These are phyloP conservation scores for Cremastinae sp. DNA, from an alignment of 2,888 invertebrate genomes.

Conservation along the genomic window DNA sequence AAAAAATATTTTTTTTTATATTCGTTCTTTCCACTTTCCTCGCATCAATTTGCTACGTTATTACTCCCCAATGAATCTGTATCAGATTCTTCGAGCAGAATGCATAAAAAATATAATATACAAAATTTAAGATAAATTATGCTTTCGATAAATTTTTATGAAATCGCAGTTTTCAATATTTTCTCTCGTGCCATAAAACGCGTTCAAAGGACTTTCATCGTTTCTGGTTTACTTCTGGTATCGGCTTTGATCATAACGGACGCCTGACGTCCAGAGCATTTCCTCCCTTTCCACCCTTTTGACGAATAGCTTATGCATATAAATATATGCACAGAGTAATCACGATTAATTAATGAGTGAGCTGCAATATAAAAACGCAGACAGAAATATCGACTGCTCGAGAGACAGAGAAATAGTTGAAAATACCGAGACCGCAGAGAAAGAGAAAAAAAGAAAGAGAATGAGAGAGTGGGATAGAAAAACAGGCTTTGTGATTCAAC, in stretches of 20 bases:
- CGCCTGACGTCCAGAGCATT: slow-evolving; percentile 63
- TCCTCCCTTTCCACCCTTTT: slow-evolving; percentile 32
- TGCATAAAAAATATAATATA: too few species aligned
- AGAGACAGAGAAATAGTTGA: slow-evolving; percentile 19
- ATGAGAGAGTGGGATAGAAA: slow-evolving; percentile 19
- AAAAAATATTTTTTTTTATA: slow-evolving; percentile 6
- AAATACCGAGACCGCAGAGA: slow-evolving; percentile 10
- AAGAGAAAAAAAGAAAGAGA: slow-evolving; percentile 25
- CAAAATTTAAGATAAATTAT: too few species aligned
- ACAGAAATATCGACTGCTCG: slow-evolving; percentile 43
- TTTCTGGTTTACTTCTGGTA: slow-evolving; percentile 39
- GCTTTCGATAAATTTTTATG: too few species aligned
- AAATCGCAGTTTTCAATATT: too few species aligned
- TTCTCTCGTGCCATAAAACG: too few species aligned
- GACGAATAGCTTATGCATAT: slow-evolving; percentile 4
- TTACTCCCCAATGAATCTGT: too few species aligned
- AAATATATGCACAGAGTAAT: slow-evolving; percentile 43
- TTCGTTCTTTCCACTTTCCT: background rate
- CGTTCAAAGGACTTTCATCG: slow-evolving; percentile 9
- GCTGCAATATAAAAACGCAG: slow-evolving; percentile 42
- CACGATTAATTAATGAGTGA: slow-evolving; percentile 58
- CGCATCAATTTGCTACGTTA: too few species aligned
- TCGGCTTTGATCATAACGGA: slow-evolving; percentile 69
- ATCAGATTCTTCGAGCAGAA: too few species aligned
- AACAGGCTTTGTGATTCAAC: slow-evolving; percentile 55